Evolutionary conservation across 2,797 vertebrate species (phyloP), one percentile per base, ranked within the genome.

Genomic region (Capromys pilorides): DNA sequence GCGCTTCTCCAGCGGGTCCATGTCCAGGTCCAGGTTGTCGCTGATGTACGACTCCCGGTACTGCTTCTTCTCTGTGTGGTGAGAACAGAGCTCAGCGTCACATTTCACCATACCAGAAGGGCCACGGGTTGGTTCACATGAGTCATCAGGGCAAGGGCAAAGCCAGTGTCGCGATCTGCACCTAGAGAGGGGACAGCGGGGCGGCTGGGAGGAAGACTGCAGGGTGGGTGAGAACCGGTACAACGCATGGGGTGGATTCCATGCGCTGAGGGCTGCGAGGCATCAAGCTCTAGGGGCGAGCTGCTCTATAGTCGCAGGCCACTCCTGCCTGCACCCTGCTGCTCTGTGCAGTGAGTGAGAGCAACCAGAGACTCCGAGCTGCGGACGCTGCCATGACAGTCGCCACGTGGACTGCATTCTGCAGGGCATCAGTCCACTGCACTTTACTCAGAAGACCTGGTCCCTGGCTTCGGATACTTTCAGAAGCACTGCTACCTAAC

Each of bases 41-140:
- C 99, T 99, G 98, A 99, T 99, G 98, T 99, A 99, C 0, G 99
- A 99, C 96, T 99, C 99, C 0, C 99, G 98, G 98, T 99, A 99
- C 97, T 99, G 99, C 98, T 99, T 99, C 98, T 99, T 99, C 97
- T 99, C 99, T 99, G 98, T 1, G 28, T 59, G 26, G 14, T 67
- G 86, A 71, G 51, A 26, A 82, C 41, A 96, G 0, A 39, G 16
- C 0, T 36, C 5, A 8, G 75, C 21, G n/a, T 67, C 28, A 81
- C 0, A 54, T 0, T 90, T 75, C 51, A 24, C 41, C 36, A 18
- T 73, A 64, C n/a, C 51, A 67, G 73, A n/a, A 49, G 67, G 26
- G 41, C 0, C 0, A 24, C 0, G 21, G 80, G 24, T 33, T 24
- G 88, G 54, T 77, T 14, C 14, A 7, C 0, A 31, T 2, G 54